Base-by-base conservation (phyloP, 2,888 invertebrate genomes). In the Torymus texanus region DNA sequence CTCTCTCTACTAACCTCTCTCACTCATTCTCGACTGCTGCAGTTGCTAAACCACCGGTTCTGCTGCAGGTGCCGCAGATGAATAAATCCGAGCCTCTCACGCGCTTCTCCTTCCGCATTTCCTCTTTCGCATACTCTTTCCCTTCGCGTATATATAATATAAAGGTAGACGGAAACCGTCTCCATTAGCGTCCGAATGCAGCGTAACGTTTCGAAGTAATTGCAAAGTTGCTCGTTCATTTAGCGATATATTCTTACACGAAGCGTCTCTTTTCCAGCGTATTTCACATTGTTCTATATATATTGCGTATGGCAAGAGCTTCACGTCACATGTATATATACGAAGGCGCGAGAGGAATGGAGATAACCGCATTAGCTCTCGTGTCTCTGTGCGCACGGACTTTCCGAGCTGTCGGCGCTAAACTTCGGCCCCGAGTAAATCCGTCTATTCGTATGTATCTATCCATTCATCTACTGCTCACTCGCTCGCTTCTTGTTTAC, bases 341-440 rank as follows among this genome's bases (percentile, higher is more conserved):
- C 12, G 13, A 21, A 53, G 21, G 4, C 16, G 18, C 13, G 18
- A 13, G 21, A 56, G 56, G 16, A 56, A 14, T 14, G 16, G 14
- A 12, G 24, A 56, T 21, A 58, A 58, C 16, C 2, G 50, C 14
- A 41, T 41, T 41, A 24, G 59, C 59, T 59, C 10, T 59, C 18
- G 18, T 59, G 24, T 24, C 5, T 12, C 21, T 14, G 13, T 24
- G 16, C 4, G 16, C 14, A 13, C 14, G 50, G 51, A 65, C 65
- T 65, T 65, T 18, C 16, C 50, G 51, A 56, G 41, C 41, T 53
- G 50, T 5, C 50, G 1, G 29, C 21, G 24, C 59, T 71, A 29
- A 50, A 59, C 59, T 21, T 63, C 65, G 41, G 18, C 18, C 62
- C 41, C 55, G 56, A 29, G 65, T 16, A 65, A 65, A 65, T 65